Conservation (phyloP, 1,140 invertebrate species). For the Drosophila repletoides region DNA sequence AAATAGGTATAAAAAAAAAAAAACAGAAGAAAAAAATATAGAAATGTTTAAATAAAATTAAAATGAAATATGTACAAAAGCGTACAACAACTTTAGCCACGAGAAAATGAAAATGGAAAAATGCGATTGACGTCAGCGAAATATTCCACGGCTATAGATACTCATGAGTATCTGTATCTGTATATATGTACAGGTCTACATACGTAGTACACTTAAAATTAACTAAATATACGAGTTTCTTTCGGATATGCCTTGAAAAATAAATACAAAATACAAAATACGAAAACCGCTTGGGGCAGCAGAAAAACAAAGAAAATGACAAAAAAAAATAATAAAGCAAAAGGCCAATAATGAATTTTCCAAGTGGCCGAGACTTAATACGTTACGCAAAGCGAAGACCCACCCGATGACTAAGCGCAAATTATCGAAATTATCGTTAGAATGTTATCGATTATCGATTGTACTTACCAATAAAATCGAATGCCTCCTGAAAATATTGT, state of each 20-base stretch:
- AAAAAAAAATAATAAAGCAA: constrained; percentile 6
- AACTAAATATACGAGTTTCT: constrained; percentile 47
- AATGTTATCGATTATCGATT: constrained; percentile 12
- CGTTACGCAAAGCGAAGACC: constrained; percentile 53
- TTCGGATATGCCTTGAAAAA: constrained; percentile 37
- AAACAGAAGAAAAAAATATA: constrained; percentile 16
- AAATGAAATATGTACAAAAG: constrained; percentile 29
- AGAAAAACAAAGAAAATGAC: constrained; percentile 34
- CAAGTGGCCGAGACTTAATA: constrained; percentile 49
- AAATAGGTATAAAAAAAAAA: constrained; percentile 13
- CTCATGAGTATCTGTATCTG: constrained; percentile 1
- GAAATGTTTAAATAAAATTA: constrained; percentile 65
- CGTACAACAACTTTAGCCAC: constrained; percentile 61
- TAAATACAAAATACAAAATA: constrained; percentile 22
- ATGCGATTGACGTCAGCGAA: constrained; percentile 77
- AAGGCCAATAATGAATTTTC: constrained; percentile 69
- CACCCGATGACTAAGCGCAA: constrained; percentile 46
- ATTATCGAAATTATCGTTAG: background rate
- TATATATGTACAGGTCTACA: constrained; percentile 37
- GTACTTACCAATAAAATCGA: constrained; percentile 93
- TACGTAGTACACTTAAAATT: constrained; percentile 66
- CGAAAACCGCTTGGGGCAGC: constrained; percentile 60
- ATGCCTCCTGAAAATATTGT: constrained; percentile 96
- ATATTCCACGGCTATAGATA: constrained; percentile 72
- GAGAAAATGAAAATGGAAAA: constrained; percentile 72